Base-by-base conservation (phyloP, 2,888 invertebrate species). In the Sinopyrophorus schimmeli region DNA sequence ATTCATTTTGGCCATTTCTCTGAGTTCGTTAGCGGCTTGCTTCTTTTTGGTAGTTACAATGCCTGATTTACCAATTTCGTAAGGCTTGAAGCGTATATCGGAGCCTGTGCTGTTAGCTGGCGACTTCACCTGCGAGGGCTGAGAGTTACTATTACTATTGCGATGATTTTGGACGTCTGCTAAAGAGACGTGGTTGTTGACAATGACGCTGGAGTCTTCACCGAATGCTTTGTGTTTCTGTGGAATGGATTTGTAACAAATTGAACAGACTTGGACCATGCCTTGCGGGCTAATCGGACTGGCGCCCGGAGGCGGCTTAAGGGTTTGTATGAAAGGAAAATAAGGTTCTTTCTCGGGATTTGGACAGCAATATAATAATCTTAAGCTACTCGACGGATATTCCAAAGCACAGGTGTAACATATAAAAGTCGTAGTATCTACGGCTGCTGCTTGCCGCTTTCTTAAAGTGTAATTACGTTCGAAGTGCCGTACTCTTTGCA, bases 211-310 rank as follows among this genome's bases (percentile, higher is more conserved):
- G 18, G 57, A 61, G 53, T 68, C 69, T 20, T 69, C 70, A 41
- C 84, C 82, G 70, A 83, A 85, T 62, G 84, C 82, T 65, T 85
- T 84, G 69, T 87, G 85, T 73, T 87, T 86, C 70, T 83, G 84
- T 43, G 86, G 87, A 57, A 90, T 84, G 54, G 82, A 81, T 75
- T 90, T 90, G 75, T 90, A 87, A 76, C 94, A 94, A 62, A 85
- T 82, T 64, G 88, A 86, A 75, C 90, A 90, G 65, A 92, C 90
- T 77, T 90, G 87, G 59, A 90, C 90, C 84, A 89, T 87, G 60
- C 91, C 93, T 77, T 92, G 89, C 48, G 89, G 88, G 75, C 89
- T 91, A 62, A 94, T 88, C 23, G 92, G 90, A 75, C 89, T 88
- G 65, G 93, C 89, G 64, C 92, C 92, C 39, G 84, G 82, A 57